phyloP scores from a whole-genome alignment of 2,113 vertebrate species.

The Turdus rufiventris region DNA sequence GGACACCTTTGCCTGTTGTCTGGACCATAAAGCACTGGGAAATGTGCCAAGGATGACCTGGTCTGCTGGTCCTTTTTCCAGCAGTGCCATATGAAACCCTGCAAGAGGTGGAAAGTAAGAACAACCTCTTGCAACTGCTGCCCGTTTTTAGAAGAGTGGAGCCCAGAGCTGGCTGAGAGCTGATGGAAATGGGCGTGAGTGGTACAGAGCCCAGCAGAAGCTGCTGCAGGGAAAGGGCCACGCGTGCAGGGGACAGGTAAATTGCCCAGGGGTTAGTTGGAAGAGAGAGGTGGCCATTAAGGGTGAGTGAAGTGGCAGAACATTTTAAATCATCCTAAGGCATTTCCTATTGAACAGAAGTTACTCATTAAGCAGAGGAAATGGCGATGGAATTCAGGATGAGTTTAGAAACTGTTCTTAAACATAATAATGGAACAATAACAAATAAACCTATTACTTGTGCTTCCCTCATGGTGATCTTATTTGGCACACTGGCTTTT shows the following conservation, averaged over 20 bases:
- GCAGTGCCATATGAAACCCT: neutral
- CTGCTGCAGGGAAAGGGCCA: neutral
- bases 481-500: neutral
- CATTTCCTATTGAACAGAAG: neutral
- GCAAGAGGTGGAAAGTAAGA: neutral
- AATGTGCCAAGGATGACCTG: neutral
- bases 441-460: neutral
- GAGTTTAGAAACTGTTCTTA: neutral
- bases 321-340: neutral
- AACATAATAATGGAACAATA: neutral
- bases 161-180: neutral
- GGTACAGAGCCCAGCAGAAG: neutral
- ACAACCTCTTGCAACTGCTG: neutral
- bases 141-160: neutral
- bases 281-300: neutral
- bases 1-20: neutral
- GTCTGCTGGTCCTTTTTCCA: neutral
- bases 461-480: neutral
- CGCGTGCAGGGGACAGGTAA: neutral
- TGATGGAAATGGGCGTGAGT: neutral
- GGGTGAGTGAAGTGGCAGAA: neutral
- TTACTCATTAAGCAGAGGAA: neutral
- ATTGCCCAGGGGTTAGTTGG: rapidly evolving
- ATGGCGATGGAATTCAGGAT: neutral
- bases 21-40: neutral